Evolutionary conservation across 2,888 invertebrate species (phyloP), one percentile per base, ranked within the genome.

Genomic region (Limnephilus marmoratus): DNA sequence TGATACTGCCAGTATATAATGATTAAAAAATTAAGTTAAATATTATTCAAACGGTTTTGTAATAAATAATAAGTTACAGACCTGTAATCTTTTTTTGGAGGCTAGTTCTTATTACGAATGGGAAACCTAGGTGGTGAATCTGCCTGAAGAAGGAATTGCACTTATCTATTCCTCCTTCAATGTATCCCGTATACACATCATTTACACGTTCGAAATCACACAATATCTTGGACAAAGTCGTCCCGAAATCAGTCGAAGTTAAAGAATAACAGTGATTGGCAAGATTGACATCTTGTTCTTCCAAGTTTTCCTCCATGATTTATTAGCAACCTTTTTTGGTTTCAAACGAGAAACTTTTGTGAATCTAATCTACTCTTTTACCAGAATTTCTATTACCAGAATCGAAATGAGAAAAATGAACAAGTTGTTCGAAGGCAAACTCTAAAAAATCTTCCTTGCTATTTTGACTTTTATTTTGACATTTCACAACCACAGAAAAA

Each of bases 71-170:
- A 5, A 37, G 34, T 37, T 37, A 37, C 0, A 13, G 31, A 90
- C 90, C 82, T 31, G 90, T 82, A 41, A 85, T 29, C 12, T 90
- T n/a, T 68, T 85, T 90, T 68, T 90, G 83, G 7, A 83, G 31
- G 13, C 90, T 90, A n/a, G 37, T 90, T 53, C 90, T 41, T 53
- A 90, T 85, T 13, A 83, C 83, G 37, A 90, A 90, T 15, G 90
- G 90, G 37, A 53, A 90, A n/a, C 90, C 90, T 9, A 90, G 83
- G 12, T 29, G 49, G 31, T 85, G 41, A 37, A 90, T 18, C 37
- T 90, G 83, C 53, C 29, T 53, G 18, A 90, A 85, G 68, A 90
- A 90, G 34, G 24, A 49, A 34, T 90, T 90, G 37, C 83, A 90
- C 37, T 53, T 29, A 85, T 85, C 85, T 49, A 85, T 49, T 24